A percentile compares a stretch with the other conserved stretches of the same genome.
Conservation (phyloP, 2,113 vertebrate species). For the Sapajus apella region DNA sequence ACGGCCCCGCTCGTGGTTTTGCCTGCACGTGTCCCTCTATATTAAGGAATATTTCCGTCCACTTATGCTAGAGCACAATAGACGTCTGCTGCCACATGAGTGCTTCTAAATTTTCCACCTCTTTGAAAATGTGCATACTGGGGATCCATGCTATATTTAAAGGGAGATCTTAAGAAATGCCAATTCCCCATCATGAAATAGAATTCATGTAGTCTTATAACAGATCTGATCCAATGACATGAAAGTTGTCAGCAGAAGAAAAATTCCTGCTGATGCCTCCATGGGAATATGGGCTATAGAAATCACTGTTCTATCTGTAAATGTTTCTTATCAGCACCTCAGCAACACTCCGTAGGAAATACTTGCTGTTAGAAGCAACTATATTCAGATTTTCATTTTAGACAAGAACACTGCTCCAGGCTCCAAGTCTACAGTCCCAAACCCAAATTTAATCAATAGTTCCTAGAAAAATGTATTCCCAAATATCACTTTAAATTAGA, state of each 20-base stretch:
- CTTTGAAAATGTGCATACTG: background rate
- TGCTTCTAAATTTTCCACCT: background rate
- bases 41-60: accelerated
- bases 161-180: background rate
- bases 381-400: background rate
- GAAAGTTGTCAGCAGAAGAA: background rate
- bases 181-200: accelerated
- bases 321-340: background rate
- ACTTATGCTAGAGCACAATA: accelerated
- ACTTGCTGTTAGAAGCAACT: background rate
- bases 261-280: background rate
- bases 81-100: background rate
- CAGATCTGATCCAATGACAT: background rate
- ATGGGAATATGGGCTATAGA: accelerated
- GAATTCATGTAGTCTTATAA: accelerated
- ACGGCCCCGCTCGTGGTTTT: too few relatives aligned
- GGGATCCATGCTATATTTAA: accelerated
- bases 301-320: background rate
- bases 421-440: background rate
- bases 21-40: background rate
- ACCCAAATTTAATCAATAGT: background rate
- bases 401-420: background rate
- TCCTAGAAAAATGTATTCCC: background rate
- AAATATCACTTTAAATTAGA: background rate
- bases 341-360: background rate